Base-by-base conservation (phyloP, 2,888 invertebrate genomes). In the Dione juno region DNA sequence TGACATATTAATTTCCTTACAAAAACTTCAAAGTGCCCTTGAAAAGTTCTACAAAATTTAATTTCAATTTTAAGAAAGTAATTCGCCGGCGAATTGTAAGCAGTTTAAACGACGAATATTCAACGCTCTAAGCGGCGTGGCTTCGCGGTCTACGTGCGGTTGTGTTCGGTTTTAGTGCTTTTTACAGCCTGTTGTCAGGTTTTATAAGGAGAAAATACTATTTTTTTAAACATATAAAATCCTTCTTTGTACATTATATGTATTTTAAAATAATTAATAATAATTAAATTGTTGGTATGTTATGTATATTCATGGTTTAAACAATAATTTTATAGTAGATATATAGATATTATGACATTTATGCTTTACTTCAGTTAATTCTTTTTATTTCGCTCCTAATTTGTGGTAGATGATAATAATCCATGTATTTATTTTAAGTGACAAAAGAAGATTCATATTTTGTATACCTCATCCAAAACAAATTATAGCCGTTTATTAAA, bases 91-190 rank as follows among this genome's bases (percentile, higher is more conserved):
- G 69, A 57, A 69, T 72, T 43, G 59, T 58, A 21, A 41, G 53
- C 48, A 66, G 50, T 64, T 69, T 67, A 66, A 52, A 63, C 61
- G 66, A 61, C n/a, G 40, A 63, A 57, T 69, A 61, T 66, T 63
- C 54, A 66, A 28, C 11, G 69, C 57, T 43, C 40, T 61, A 66
- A 69, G 66, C 45, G 67, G 59, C 43, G 61, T n/a, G 21, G 66
- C 66, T 66, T 61, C 50, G 72, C 66, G 69, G 72, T 66, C 63
- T 66, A 65, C 63, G 63, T 64, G 70, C 67, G 45, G 50, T 63
- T 14, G 41, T 21, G 57, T 28, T 58, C 19, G 48, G 57, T 57
- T 67, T 35, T 57, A 48, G 52, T 61, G 14, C 57, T 63, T 66
- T 61, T 66, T 61, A 59, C 61, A 45, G 61, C 6, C 50, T 21